A percentile compares a stretch with the other conserved stretches of the same genome.
These are phyloP conservation scores for Chorisops tibialis DNA, from an alignment of 2,888 invertebrate genomes.

Conservation along the genomic window DNA sequence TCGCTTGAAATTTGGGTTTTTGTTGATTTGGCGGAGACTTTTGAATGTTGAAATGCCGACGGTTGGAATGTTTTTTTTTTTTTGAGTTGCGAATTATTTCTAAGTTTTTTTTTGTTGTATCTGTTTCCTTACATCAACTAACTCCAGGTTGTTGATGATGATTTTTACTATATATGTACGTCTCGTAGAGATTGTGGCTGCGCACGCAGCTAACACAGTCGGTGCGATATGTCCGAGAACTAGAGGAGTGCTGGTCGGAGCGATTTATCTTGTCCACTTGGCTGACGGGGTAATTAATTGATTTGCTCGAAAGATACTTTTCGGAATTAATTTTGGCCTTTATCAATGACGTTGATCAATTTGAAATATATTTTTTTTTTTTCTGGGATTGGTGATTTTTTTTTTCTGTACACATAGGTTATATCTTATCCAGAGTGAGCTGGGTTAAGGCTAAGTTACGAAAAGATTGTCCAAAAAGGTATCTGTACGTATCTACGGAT, in stretches of 20 bases:
- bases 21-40: no score
- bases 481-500: background rate
- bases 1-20: no score
- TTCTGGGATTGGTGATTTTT: background rate
- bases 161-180: background rate
- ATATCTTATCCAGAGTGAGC: background rate
- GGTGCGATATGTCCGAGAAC: conserved; percentile 22
- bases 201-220: background rate
- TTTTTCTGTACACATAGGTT: background rate
- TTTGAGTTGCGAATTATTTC: background rate
- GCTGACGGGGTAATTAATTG: conserved; percentile 35
- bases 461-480: background rate
- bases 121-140: background rate
- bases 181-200: background rate
- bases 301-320: conserved; percentile 33
- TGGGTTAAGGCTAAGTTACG: background rate
- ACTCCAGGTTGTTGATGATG: background rate
- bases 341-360: conserved; percentile 33
- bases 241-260: conserved; percentile 1
- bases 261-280: conserved; percentile 33
- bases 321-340: conserved; percentile 33
- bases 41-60: no score
- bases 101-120: background rate
- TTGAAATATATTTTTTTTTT: conserved; percentile 20
- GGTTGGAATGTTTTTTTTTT: background rate